Evolutionary conservation across 2,888 invertebrate species (phyloP).

Genomic region (Sclerodermus sp.): DNA sequence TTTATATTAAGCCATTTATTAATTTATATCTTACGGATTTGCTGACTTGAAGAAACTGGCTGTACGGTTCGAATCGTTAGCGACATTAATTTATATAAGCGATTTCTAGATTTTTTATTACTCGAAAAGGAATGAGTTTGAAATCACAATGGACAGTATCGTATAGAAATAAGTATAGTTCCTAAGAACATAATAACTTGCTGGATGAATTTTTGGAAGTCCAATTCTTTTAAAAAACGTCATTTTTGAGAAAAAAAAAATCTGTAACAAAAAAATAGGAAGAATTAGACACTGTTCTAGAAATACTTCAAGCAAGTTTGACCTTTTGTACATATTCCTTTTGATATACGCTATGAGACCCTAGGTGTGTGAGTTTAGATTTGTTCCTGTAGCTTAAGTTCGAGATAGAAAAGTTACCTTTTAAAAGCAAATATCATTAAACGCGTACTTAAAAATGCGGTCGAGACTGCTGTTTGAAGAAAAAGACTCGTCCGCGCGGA

Average conservation of each 20-base stretch:
- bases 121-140: no score
- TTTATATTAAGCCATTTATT: no score
- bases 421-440: slow-evolving; percentile 19
- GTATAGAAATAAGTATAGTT: slow-evolving; percentile 51
- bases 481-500: not conserved
- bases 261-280: not conserved
- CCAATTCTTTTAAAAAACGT: not conserved
- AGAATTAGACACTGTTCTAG: not conserved
- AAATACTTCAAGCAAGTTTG: slow-evolving; percentile 4
- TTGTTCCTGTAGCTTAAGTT: slow-evolving; percentile 40
- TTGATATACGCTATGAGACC: slow-evolving; percentile 43
- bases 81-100: no score
- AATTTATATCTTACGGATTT: no score
- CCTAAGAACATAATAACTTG: slow-evolving; percentile 32
- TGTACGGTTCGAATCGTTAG: no score
- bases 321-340: slow-evolving; percentile 47
- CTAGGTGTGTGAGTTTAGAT: slow-evolving; percentile 36
- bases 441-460: slow-evolving; percentile 29
- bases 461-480: slow-evolving; percentile 5
- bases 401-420: slow-evolving; percentile 19
- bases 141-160: slow-evolving; percentile 25
- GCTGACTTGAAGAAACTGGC: no score
- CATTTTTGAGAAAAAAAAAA: not conserved
- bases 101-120: no score
- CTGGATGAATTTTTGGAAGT: slow-evolving; percentile 4